Percentiles rank a stretch among this genome's conserved stretches.
Conservation (phyloP, 1,140 invertebrate species). For the Hycleus cichorii region DNA sequence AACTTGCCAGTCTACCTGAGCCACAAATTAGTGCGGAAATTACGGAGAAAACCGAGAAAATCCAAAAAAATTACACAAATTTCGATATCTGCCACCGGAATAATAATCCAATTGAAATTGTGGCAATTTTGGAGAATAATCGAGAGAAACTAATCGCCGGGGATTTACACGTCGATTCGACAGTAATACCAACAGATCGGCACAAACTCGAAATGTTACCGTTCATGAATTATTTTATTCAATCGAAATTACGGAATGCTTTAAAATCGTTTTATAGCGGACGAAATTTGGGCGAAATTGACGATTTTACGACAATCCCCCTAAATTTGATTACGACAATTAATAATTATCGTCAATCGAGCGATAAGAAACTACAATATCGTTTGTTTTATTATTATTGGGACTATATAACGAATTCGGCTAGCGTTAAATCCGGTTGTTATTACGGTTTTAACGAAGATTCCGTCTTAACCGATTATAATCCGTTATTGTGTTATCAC, state of each 20-base stretch:
- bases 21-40: constrained; percentile 3
- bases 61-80: background rate
- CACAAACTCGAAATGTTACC: constrained; percentile 16
- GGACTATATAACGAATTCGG: constrained; percentile 16
- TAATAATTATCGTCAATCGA: constrained; percentile 11
- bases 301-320: background rate
- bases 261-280: background rate
- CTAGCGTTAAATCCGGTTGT: constrained; percentile 2
- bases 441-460: constrained; percentile 9
- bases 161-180: background rate
- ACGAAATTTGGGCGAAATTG: background rate
- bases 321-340: constrained; percentile 2
- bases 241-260: constrained; percentile 1
- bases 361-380: constrained; percentile 18
- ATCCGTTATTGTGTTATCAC: constrained; percentile 21
- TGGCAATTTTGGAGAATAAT: background rate
- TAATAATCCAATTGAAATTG: constrained; percentile 3
- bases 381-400: constrained; percentile 20
- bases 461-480: constrained; percentile 8
- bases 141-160: background rate
- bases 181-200: background rate
- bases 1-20: constrained; percentile 24
- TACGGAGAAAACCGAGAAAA: background rate
- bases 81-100: constrained; percentile 9
- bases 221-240: constrained; percentile 20